A percentile compares a stretch with the other conserved stretches of the same genome.
phyloP scores from a whole-genome alignment of 2,888 invertebrate species.

The Amphipyra berbera region DNA sequence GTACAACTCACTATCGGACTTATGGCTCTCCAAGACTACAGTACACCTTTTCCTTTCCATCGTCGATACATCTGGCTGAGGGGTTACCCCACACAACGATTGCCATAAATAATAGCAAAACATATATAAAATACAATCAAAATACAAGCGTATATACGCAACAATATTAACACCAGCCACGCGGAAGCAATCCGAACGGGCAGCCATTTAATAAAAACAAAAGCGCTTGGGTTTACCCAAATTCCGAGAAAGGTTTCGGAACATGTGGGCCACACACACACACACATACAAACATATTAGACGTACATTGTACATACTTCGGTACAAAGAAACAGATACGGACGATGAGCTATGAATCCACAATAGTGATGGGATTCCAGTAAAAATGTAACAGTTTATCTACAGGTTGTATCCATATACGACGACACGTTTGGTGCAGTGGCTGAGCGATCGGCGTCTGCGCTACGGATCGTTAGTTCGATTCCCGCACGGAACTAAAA shows the following conservation, averaged over 20 bases:
- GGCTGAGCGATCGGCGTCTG: too few species aligned
- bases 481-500: too few species aligned
- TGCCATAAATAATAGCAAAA: neutral
- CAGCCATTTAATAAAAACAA: slow-evolving; percentile 31
- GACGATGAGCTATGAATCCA: slow-evolving; percentile 51
- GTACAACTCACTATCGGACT: too few species aligned
- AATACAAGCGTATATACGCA: slow-evolving; percentile 3
- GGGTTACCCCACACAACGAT: slow-evolving; percentile 6
- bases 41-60: too few species aligned
- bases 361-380: slow-evolving; percentile 37
- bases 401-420: too few species aligned
- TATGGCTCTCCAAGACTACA: too few species aligned
- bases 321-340: slow-evolving; percentile 41
- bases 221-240: slow-evolving; percentile 39
- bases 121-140: slow-evolving; percentile 3
- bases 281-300: neutral
- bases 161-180: neutral
- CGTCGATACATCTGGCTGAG: too few species aligned
- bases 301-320: neutral
- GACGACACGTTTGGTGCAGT: too few species aligned
- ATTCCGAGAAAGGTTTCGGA: slow-evolving; percentile 51
- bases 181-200: slow-evolving; percentile 9
- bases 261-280: slow-evolving; percentile 18
- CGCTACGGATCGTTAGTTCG: too few species aligned
- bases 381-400: slow-evolving; percentile 32